These are phyloP conservation scores for Mythimna pallens DNA, from an alignment of 2,888 invertebrate genomes.

Conservation along the genomic window DNA sequence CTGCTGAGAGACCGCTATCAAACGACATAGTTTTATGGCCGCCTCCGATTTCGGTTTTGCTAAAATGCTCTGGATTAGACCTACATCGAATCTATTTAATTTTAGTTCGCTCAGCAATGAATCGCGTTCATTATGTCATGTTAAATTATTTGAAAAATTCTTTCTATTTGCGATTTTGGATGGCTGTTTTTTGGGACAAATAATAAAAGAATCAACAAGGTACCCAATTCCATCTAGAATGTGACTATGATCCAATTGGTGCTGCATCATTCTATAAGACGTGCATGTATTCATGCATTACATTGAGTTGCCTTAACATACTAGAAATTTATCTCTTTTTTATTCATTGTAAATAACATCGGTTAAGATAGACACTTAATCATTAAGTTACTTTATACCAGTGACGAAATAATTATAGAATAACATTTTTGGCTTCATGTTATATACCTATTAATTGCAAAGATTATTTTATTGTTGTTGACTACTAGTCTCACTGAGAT, in stretches of 20 bases:
- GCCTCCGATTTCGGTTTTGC: no score
- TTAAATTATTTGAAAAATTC: no score
- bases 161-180: no score
- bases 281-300: conserved; percentile 65
- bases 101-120: no score
- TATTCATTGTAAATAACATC: conserved; percentile 85
- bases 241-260: conserved; percentile 69
- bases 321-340: conserved; percentile 67
- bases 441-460: conserved; percentile 77
- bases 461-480: conserved; percentile 80
- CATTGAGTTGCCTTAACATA: conserved; percentile 82
- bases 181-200: no score
- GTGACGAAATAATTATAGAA: conserved; percentile 68
- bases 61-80: no score
- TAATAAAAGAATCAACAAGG: no score
- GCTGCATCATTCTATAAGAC: conserved; percentile 69
- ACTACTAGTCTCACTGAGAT: conserved; percentile 85
- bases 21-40: no score
- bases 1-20: no score
- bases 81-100: no score
- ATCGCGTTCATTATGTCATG: no score
- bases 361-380: conserved; percentile 58
- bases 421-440: conserved; percentile 61
- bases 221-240: conserved; percentile 30
- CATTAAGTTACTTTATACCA: conserved; percentile 74